Conservation (phyloP, 2,797 vertebrate genomes). For the Artibeus lituratus region DNA sequence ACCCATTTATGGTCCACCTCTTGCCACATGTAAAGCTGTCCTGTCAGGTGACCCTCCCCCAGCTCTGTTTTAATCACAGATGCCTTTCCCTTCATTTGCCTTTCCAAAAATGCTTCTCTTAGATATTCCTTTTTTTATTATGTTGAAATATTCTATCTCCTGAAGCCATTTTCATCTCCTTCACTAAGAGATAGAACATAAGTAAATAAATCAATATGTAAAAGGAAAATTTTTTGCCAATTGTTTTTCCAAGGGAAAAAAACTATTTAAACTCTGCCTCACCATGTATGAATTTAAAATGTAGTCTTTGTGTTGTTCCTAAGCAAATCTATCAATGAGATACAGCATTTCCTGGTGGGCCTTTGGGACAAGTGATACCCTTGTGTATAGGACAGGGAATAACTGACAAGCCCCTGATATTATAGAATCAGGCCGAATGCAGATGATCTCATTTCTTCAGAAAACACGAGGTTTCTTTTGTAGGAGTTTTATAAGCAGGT, state of each 20-base stretch:
- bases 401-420: neutral
- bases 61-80: neutral
- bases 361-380: neutral
- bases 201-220: neutral
- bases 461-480: neutral
- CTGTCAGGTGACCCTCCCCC: neutral
- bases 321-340: neutral
- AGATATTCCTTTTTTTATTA: neutral
- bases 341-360: neutral
- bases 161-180: neutral
- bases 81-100: neutral
- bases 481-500: neutral
- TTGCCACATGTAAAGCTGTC: accelerated
- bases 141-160: neutral
- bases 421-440: neutral
- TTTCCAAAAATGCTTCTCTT: neutral
- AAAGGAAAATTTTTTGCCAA: neutral
- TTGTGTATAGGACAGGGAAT: neutral
- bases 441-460: neutral
- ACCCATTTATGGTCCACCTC: neutral
- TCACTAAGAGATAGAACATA: neutral
- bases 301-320: neutral
- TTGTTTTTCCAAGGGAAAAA: neutral
- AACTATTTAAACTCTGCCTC: neutral
- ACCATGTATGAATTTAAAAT: neutral